Base-by-base conservation (phyloP, 2,113 vertebrate species). In the Elanus axillaris region DNA sequence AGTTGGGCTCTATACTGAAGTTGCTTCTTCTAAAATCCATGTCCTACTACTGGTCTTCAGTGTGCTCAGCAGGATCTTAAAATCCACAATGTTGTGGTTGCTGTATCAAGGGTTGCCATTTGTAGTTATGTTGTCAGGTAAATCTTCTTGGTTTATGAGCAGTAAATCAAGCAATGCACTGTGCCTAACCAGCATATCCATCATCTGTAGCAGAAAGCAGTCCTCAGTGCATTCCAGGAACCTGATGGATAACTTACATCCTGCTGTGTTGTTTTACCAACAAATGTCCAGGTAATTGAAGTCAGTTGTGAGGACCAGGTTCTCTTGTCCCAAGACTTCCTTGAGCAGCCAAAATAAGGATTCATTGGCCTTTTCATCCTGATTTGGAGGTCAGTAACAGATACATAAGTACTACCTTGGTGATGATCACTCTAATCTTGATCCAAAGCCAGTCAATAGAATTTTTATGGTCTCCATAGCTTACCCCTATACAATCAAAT, bases 361-460 rank as follows among this genome's bases (percentile, higher is more conserved):
- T 68, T 53, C 1, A 3, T 18, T 67, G 23, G 7, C 22, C 18
- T 45, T 0, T 0, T 38, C 27, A 12, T 67, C 8, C 13, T 36
- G 5, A 40, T 2, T 69, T 19, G 22, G 12, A 60, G 13, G 16
- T 68, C 2, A 1, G 19, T 26, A 60, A 47, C 23, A 60, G 29
- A 75, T 15, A 59, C 10, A 29, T 29, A 71, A 88, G 5, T 45
- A 34, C 4, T 18, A 5, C 16, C 23, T 47, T 58, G 31, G 10
- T 72, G n/a, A 25, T 1, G 0, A 50, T 12, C 1, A 1, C 50
- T 43, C 11, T 73, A 27, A 89, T 50, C 50, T 81, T 42, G 9
- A 58, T 43, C 21, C 38, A 52, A 43, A 74, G 6, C 10, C 10
- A 1, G 52, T 74, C 18, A 12, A 21, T 3, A 29, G 29, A 79